phyloP scores from a whole-genome alignment of 2,113 vertebrate species.

The Eptesicus fuscus region DNA sequence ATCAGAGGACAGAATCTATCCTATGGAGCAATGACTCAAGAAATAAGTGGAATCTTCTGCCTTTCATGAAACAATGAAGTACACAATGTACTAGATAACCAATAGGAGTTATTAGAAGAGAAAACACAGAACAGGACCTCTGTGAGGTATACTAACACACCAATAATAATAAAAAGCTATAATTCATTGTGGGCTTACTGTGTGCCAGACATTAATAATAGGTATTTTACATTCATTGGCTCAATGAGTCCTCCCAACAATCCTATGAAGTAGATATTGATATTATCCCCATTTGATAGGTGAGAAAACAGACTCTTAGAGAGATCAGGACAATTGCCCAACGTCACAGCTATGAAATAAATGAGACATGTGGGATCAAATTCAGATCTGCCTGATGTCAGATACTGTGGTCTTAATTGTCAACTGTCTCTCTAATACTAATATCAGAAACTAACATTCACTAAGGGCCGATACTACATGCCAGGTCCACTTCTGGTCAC shows the following conservation, averaged over 20 bases:
- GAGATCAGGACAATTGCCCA: background rate
- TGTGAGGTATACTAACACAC: background rate
- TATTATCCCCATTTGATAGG: background rate
- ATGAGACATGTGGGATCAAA: constrained; percentile 19
- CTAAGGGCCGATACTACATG: background rate
- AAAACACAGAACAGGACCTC: background rate
- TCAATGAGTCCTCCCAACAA: background rate
- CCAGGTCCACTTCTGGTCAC: background rate
- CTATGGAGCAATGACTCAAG: constrained; percentile 19
- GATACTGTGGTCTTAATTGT: background rate
- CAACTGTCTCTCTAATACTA: background rate
- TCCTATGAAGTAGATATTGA: background rate
- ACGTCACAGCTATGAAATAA: constrained; percentile 8
- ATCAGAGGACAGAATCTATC: background rate
- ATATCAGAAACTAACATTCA: constrained; percentile 26
- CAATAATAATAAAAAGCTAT: background rate
- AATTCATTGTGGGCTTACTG: background rate
- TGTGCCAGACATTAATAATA: background rate
- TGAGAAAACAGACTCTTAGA: constrained; percentile 27
- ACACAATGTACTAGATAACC: background rate
- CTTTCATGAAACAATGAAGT: background rate
- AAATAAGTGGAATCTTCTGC: background rate
- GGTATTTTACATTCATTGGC: background rate
- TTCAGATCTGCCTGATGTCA: background rate
- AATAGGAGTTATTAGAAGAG: background rate